A percentile compares a stretch with the other conserved stretches of the same genome.
Conservation (phyloP, 2,888 invertebrate genomes). For the Xanthia togata region DNA sequence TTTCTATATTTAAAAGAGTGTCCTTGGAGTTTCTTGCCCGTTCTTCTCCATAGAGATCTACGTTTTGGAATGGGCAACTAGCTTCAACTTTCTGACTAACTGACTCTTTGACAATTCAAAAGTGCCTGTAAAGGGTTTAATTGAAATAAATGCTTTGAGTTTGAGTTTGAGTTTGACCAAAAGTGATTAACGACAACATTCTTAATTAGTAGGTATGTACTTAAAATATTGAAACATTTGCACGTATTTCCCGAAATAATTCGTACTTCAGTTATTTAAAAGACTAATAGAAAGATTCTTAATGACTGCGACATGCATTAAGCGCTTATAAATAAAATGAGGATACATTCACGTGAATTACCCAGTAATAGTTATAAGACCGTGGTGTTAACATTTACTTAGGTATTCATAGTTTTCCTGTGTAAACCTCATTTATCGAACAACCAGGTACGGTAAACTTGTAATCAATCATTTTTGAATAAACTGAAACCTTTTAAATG, state of each 20-base stretch:
- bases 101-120: too few relatives aligned
- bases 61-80: too few relatives aligned
- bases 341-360: background rate
- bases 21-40: too few relatives aligned
- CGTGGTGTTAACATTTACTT: constrained; percentile 34
- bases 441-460: constrained; percentile 35
- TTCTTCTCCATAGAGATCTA: too few relatives aligned
- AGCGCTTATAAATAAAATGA: constrained; percentile 39
- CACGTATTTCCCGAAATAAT: background rate
- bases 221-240: too few relatives aligned
- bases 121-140: too few relatives aligned
- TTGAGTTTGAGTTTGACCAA: too few relatives aligned
- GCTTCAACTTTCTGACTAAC: too few relatives aligned
- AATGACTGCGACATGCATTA: constrained; percentile 28
- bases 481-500: background rate
- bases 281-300: background rate
- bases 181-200: background rate
- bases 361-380: constrained; percentile 26
- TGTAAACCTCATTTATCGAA: background rate
- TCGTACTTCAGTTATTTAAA: constrained; percentile 7
- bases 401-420: constrained; percentile 9
- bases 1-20: too few relatives aligned
- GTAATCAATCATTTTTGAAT: background rate
- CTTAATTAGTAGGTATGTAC: background rate
- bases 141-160: too few relatives aligned